Evolutionary conservation across 2,113 vertebrate species (phyloP).

Genomic region (Pyrgilauda ruficollis): DNA sequence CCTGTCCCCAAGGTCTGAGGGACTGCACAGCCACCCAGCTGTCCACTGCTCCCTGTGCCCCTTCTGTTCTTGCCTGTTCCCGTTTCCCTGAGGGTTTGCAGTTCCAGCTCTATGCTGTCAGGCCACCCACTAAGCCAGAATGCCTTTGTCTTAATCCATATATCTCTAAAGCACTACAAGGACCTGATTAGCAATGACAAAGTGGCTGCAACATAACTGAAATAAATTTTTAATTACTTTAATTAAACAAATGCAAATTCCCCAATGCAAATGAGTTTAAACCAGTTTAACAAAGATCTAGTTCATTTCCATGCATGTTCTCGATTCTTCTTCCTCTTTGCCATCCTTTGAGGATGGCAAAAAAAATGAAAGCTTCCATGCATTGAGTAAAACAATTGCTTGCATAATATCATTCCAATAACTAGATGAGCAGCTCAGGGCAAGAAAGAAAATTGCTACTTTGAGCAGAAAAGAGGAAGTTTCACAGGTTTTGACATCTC

Average conservation of each 20-base stretch:
- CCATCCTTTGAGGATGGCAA: neutral
- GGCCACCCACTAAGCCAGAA: neutral
- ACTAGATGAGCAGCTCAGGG: neutral
- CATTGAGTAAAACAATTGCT: neutral
- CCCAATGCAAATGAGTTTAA: neutral
- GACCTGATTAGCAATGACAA: conserved; percentile 32
- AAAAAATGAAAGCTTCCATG: neutral
- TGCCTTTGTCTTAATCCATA: conserved; percentile 27
- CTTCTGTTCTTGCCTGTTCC: neutral
- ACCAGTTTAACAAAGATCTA: neutral
- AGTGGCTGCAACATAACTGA: conserved; percentile 1
- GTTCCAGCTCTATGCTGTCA: neutral
- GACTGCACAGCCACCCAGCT: neutral
- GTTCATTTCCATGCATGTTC: neutral
- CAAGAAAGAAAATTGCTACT: conserved; percentile 16
- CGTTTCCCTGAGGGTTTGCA: neutral
- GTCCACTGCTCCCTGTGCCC: neutral
- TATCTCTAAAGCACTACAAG: neutral
- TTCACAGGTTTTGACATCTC: neutral
- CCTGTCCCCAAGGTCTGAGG: neutral
- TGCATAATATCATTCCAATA: neutral
- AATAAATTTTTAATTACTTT: conserved; percentile 48
- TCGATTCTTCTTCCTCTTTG: neutral
- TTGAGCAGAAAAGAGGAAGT: neutral
- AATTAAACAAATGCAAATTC: conserved; percentile 50